Percentiles rank a stretch among this genome's conserved stretches.
These are phyloP conservation scores for Pristionchus japonicus DNA, from an alignment of 2,888 invertebrate genomes.

Conservation along the genomic window DNA sequence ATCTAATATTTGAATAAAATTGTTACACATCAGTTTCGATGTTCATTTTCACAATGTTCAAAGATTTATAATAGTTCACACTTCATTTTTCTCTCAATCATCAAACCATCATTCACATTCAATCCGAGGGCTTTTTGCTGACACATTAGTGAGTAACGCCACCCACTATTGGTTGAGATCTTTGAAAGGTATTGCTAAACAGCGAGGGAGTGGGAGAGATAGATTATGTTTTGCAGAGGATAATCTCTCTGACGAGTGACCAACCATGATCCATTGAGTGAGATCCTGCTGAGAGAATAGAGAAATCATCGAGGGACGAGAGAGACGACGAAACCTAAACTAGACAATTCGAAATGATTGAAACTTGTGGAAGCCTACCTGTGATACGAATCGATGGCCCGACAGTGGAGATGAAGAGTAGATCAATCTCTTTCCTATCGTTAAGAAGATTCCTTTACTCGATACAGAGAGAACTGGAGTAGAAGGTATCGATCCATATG, in stretches of 20 bases:
- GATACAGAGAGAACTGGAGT: slow-evolving; percentile 3
- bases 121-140: neutral
- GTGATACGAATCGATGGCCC: slow-evolving; percentile 23
- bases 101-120: neutral
- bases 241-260: neutral
- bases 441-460: slow-evolving; percentile 13
- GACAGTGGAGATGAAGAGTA: slow-evolving; percentile 28
- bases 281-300: neutral
- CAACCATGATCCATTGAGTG: slow-evolving; percentile 30
- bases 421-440: slow-evolving; percentile 16
- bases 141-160: neutral
- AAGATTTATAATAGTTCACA: neutral
- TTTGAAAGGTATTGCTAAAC: neutral
- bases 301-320: slow-evolving; percentile 39
- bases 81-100: neutral
- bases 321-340: slow-evolving; percentile 26
- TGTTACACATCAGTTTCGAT: neutral
- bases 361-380: neutral
- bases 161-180: neutral
- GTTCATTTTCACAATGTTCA: neutral
- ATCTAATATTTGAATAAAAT: neutral
- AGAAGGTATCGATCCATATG: neutral
- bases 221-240: neutral
- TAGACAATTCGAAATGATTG: neutral
- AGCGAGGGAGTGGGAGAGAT: neutral